Base-by-base conservation (phyloP, 2,797 vertebrate species). In the Sparus aurata region DNA sequence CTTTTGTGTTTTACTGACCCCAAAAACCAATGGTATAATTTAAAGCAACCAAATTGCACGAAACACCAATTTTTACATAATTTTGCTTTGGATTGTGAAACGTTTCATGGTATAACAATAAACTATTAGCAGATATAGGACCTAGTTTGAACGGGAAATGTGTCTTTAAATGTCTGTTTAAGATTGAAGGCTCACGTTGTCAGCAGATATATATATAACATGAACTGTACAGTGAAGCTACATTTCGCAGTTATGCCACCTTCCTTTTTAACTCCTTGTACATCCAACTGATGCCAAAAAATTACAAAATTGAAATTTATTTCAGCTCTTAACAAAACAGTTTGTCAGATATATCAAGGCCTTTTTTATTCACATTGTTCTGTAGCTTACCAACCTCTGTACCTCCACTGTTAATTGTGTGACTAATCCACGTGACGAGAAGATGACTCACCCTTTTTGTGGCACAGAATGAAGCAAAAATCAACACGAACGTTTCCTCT, bases 401-500 rank as follows among this genome's bases (percentile, higher is more conserved):
- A n/a, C 34, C 38, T 41, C 12, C 50, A 16, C 10, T 58, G 46
- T 22, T 46, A 11, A 9, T 38, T 38, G 10, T 27, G 34, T 57
- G 3, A 46, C 34, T 38, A 73, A 74, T 47, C 5, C 55, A 67
- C 3, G 13, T 61, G 50, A 72, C 2, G 0, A 72, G 15, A 52
- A 53, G 43, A 30, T 17, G 49, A 61, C 43, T 17, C 5, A 15
- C 23, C 7, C 38, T 22, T 58, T 71, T 34, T 54, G 15, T 64
- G 12, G 55, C 23, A 59, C 20, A 65, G 59, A 57, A 58, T 22
- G 7, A 55, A 27, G 4, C 3, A 54, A 72, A 59, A 74, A 41
- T 58, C 22, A 38, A 34, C 52, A 47, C 0, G 1, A 53, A 72
- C 17, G 18, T 85, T 75, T 80, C 71, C 69, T 80, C 58, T 20